Evolutionary conservation across 2,113 vertebrate genomes (phyloP).

Genomic region (Sitta europaea): DNA sequence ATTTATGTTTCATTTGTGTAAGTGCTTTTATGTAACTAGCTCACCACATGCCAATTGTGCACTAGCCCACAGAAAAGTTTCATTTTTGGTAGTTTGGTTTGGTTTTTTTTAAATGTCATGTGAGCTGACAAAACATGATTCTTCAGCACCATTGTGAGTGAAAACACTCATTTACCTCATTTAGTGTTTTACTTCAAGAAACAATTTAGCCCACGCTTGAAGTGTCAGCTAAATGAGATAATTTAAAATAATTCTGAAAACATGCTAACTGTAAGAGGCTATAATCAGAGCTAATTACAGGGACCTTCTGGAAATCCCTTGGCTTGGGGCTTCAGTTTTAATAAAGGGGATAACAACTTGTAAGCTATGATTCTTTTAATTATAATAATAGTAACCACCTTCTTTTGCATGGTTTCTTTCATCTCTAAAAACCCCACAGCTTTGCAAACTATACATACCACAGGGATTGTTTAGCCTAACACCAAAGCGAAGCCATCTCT

Average conservation of each 20-base stretch:
- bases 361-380: conserved; percentile 19
- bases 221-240: conserved; percentile 37
- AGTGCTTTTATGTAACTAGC: background rate
- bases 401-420: background rate
- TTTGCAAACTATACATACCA: background rate
- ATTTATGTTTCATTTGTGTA: background rate
- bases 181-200: conserved; percentile 10
- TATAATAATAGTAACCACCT: background rate
- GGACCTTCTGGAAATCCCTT: conserved; percentile 31
- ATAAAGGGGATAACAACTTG: conserved; percentile 40
- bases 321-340: conserved; percentile 20
- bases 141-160: background rate
- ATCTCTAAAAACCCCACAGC: background rate
- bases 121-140: background rate
- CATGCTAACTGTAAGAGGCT: conserved; percentile 1
- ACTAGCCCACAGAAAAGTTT: background rate
- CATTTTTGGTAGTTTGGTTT: background rate
- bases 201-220: background rate
- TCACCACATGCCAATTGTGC: background rate
- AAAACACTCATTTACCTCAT: conserved; percentile 24
- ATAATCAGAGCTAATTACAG: conserved; percentile 62
- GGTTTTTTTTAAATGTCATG: background rate
- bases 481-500: background rate
- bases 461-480: background rate
- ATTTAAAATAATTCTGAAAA: conserved; percentile 27